phyloP scores from a whole-genome alignment of 2,888 invertebrate genomes.

The Chrysopilus asiliformis region DNA sequence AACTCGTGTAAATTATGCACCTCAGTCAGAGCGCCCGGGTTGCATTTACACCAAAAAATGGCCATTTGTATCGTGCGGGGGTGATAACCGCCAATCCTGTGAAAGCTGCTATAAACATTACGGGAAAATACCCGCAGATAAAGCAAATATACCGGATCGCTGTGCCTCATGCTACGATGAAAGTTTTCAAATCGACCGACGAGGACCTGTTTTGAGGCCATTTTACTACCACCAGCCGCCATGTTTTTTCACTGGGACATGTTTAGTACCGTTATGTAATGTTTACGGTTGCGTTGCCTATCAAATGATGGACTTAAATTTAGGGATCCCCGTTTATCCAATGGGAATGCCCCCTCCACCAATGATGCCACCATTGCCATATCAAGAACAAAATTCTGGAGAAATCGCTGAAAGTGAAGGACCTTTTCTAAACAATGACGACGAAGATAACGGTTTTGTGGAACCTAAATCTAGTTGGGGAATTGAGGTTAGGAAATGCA shows the following conservation, averaged over 20 bases:
- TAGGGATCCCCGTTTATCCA: too few relatives aligned
- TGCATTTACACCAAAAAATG: conserved; percentile 12
- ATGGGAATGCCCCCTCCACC: too few relatives aligned
- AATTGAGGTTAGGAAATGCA: conserved; percentile 11
- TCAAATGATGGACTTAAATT: conserved; percentile 9
- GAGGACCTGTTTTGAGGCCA: conserved; percentile 14
- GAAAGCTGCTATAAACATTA: conserved; percentile 16
- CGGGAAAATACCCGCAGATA: conserved; percentile 10
- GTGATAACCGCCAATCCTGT: conserved; percentile 8
- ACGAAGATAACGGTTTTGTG: too few relatives aligned
- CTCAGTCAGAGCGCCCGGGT: conserved; percentile 12
- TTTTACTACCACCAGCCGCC: conserved; percentile 13
- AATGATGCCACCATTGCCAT: background rate
- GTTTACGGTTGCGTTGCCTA: conserved; percentile 9
- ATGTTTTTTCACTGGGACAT: conserved; percentile 12
- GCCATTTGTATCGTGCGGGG: conserved; percentile 16
- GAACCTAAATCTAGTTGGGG: conserved; percentile 8
- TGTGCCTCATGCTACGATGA: conserved; percentile 15
- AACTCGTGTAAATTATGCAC: conserved; percentile 11
- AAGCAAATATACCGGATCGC: conserved; percentile 2
- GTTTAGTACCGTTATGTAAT: conserved; percentile 6
- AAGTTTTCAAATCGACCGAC: conserved; percentile 13
- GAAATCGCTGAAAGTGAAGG: conserved; percentile 1
- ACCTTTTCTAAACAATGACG: background rate
- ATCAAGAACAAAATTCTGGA: too few relatives aligned